Evolutionary conservation across 2,113 vertebrate genomes (phyloP), one percentile per base, ranked within the genome.

Genomic region (Cromileptes altivelis): DNA sequence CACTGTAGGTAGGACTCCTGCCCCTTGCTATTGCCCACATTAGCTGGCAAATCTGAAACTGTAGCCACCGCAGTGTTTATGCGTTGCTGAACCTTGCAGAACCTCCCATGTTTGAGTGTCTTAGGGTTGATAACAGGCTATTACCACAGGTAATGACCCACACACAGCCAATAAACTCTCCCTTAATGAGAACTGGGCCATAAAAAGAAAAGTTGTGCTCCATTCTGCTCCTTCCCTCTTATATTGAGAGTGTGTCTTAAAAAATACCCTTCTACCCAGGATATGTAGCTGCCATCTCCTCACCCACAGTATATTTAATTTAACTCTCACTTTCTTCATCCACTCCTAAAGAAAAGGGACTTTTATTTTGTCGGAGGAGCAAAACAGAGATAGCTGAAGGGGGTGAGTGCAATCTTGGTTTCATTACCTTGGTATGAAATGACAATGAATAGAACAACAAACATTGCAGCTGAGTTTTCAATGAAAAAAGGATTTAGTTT

Each of bases 111-210:
- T 86, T 88, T 87, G 86, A 90, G 70, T 81, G 81, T 94, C 69
- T 92, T 80, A 84, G 78, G 72, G 75, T 80, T 78, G 90, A 91
- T 91, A 90, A 92, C 80, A 90, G 85, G 70, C 92, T 88, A 93
- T 94, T 93, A 94, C 80, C 81, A 87, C 76, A 88, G 88, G 90
- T 92, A 95, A 94, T 94, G 91, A 92, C 75, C 92, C 92, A 88
- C 83, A 91, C 80, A 83, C 63, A 86, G 88, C 85, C 91, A 92
- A 91, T 94, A 92, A 95, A 94, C 90, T 89, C 86, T 83, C 62
- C 64, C 75, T 83, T 93, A 94, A 95, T 92, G 88, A 93, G 90
- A 87, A 88, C 68, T 56, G 61, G 80, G 64, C 82, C 72, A 47
- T 93, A 89, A 94, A 94, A 85, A 70, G 60, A 76, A 61, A 84